A percentile compares a stretch with the other conserved stretches of the same genome.
Conservation (phyloP, 2,888 invertebrate genomes). For the Flabesymbios commensalis region DNA sequence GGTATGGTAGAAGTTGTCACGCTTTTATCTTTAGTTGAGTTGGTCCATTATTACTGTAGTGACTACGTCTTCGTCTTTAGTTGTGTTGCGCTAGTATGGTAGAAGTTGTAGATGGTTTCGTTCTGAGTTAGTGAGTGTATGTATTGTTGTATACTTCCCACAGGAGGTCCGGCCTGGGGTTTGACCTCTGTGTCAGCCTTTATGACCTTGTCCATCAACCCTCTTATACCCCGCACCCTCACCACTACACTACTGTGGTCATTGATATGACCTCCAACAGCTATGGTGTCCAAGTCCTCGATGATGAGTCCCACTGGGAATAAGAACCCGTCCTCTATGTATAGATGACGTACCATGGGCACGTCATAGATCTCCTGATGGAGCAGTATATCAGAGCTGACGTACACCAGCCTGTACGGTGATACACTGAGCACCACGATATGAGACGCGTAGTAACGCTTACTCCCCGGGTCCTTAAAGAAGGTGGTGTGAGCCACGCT, state of each 20-base stretch:
- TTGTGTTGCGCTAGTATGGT: no score
- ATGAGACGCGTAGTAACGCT: constrained; percentile 38
- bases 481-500: constrained; percentile 40
- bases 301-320: constrained; percentile 42
- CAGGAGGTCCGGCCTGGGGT: constrained; percentile 30
- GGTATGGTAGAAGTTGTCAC: no score
- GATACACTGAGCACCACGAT: constrained; percentile 35
- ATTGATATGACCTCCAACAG: constrained; percentile 40
- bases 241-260: constrained; percentile 38
- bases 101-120: no score
- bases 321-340: constrained; percentile 41
- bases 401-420: constrained; percentile 38
- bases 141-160: constrained; percentile 33
- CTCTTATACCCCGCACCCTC: constrained; percentile 29
- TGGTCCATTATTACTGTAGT: no score
- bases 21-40: no score
- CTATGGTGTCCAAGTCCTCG: constrained; percentile 32
- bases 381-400: constrained; percentile 36
- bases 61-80: no score
- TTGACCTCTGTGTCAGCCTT: constrained; percentile 18
- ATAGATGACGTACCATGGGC: constrained; percentile 37
- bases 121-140: no score
- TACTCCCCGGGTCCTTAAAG: constrained; percentile 31
- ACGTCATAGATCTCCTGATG: constrained; percentile 32
- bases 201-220: constrained; percentile 30